Base-by-base conservation (phyloP, 1,140 invertebrate species). In the Lepidurus arcticus region DNA sequence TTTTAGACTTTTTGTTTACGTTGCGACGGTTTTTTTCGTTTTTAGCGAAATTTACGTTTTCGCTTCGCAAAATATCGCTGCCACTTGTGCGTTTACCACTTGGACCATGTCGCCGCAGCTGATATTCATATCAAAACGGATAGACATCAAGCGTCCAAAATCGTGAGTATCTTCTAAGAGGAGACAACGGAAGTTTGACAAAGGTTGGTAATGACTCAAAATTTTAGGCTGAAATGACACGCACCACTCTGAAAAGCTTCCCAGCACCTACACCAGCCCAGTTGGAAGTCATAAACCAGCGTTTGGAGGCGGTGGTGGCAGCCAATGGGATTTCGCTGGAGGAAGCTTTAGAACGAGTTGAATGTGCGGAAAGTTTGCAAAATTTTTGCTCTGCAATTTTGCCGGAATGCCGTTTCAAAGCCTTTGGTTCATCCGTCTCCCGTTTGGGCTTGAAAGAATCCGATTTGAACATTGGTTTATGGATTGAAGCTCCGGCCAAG, bases 371-470 rank as follows among this genome's bases (percentile, higher is more conserved):
- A 21, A 1, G 4, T 13, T 21, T 65, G 8, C 9, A 21, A 65
- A 7, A 1, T 21, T 21, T 13, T 65, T 65, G 53, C 13, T 65
- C 53, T 21, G 53, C 2, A 13, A 65, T 21, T 65, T 65, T 65
- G 13, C 53, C 53, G 1, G 16, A 21, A 21, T 65, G 53, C 21
- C 53, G 3, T 21, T 65, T 65, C 4, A 65, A 16, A 65, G 6
- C 53, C 16, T 65, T 65, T 65, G 53, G 53, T 9, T 65, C 53
- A 13, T 65, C 16, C 53, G 13, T 11, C 53, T n/a, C 53, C 6
- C 53, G 53, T 65, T 21, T 65, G 53, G 53, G 53, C 21, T 65
- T 65, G 53, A 65, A 65, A 65, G 53, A 65, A n/a, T 65, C 53
- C 1, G 53, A 65, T 21, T 21, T 65, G 6, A 65, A 65, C 53